Base-by-base conservation (phyloP, 2,888 invertebrate genomes). In the Drosophila histrio region DNA sequence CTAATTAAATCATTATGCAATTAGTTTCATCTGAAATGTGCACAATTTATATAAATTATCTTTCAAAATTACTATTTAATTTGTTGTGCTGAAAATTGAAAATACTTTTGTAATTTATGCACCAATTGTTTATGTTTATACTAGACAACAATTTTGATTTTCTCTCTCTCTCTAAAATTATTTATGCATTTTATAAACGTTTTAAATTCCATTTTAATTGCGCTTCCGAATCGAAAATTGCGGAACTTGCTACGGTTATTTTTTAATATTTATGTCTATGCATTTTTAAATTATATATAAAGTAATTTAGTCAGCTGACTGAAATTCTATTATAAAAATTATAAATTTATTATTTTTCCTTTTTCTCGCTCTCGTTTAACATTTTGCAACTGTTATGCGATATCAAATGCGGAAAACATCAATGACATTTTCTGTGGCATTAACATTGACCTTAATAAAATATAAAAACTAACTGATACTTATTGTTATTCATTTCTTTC, bases 391-490 rank as follows among this genome's bases (percentile, higher is more conserved):
- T 50, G 52, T 44, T 8, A 43, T 61, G 22, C n/a, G 17, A 3
- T 13, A 21, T 22, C 22, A 34, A 26, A n/a, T 17, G 34, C 32
- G 15, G 36, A 36, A 36, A 47, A 52, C 28, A 54, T 53, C 28
- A 54, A 47, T 41, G 28, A 28, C 36, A 24, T 59, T 54, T 26
- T 24, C 44, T 58, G 65, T 71, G 72, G 73, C 72, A 74, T 80
- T 85, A 87, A 82, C 87, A 88, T 89, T 87, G 87, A 87, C 88
- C 89, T 88, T 80, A 89, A 89, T 88, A 80, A 67, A 61, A 52
- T n/a, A n/a, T n/a, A 63, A 58, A 30, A 81, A 26, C 28, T 73
- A 87, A 71, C 75, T 68, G 79, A 43, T 54, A 41, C 69, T 38
- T 38, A 39, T 72, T 50, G 41, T 56, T 61, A 53, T 59, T 39